Evolutionary conservation across 2,797 vertebrate genomes (phyloP).

Genomic region (Glyptemys insculpta): DNA sequence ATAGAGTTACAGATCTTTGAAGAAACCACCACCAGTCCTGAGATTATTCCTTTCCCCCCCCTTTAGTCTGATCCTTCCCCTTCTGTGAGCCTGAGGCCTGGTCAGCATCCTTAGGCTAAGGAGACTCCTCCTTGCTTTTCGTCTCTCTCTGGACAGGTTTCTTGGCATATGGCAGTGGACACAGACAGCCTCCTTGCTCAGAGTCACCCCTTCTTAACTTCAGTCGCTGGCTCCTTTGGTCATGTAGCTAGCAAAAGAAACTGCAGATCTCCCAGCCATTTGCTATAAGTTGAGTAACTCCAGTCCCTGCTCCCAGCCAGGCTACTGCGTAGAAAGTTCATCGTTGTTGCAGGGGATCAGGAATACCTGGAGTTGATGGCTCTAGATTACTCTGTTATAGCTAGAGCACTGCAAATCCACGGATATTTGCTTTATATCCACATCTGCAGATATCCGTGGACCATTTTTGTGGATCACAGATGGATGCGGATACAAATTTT

Average conservation of each 20-base stretch:
- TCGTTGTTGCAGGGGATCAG: no score
- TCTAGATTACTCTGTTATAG: no score
- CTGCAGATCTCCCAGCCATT: neutral
- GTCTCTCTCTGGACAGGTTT: neutral
- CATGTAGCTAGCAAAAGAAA: neutral
- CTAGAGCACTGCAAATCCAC: no score
- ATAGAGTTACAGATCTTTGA: no score
- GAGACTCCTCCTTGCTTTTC: neutral
- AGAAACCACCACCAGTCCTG: neutral
- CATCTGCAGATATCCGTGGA: no score
- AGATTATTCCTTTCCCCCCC: neutral
- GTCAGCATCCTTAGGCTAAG: neutral
- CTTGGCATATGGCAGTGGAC: neutral
- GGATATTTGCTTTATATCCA: no score
- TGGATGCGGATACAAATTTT: no score
- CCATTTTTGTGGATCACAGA: no score
- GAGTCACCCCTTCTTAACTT: neutral
- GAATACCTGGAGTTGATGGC: no score
- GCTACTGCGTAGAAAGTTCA: no score
- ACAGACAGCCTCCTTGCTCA: neutral
- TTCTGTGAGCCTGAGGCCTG: neutral
- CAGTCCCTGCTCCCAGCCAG: no score
- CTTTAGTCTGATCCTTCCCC: no score
- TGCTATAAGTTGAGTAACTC: neutral
- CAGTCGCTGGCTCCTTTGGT: neutral